Evolutionary conservation across 2,888 invertebrate species (phyloP).

Genomic region (Liopterus haemorrhoidalis): DNA sequence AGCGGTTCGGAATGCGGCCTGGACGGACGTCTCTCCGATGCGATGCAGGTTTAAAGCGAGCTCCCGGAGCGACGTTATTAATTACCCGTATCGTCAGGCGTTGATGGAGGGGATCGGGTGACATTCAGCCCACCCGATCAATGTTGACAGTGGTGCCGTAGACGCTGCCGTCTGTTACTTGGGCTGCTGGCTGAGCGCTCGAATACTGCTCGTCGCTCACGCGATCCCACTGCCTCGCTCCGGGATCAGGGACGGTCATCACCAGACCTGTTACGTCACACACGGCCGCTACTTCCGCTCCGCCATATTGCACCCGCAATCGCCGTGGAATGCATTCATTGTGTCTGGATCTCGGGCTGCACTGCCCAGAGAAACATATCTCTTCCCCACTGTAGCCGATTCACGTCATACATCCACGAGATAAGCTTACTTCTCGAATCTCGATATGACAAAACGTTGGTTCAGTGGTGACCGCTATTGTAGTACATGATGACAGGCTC

Average conservation of each 20-base stretch:
- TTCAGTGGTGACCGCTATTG: no score
- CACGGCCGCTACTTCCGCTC: constrained; percentile 36
- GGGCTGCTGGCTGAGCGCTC: constrained; percentile 6
- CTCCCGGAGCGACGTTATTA: constrained; percentile 14
- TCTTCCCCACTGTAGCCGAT: constrained; percentile 3
- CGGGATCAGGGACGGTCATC: constrained; percentile 27
- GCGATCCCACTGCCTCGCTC: constrained; percentile 4
- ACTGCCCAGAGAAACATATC: constrained; percentile 11
- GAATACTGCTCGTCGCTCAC: not conserved
- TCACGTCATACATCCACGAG: constrained; percentile 11
- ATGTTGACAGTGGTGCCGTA: constrained; percentile 28
- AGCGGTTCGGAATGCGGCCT: constrained; percentile 15
- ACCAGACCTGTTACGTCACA: constrained; percentile 29
- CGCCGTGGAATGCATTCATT: no score
- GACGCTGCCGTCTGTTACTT: constrained; percentile 26
- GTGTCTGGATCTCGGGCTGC: not conserved
- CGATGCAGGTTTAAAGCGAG: constrained; percentile 7
- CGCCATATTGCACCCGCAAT: constrained; percentile 34
- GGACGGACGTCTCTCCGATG: constrained; percentile 22
- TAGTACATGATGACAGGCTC: no score
- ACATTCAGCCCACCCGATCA: constrained; percentile 20
- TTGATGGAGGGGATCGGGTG: constrained; percentile 9
- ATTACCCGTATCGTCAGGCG: constrained; percentile 24
- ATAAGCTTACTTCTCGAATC: no score
- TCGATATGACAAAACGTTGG: no score